Evolutionary conservation across 2,113 vertebrate species (phyloP).

Genomic region (Motacilla tschutschensis): DNA sequence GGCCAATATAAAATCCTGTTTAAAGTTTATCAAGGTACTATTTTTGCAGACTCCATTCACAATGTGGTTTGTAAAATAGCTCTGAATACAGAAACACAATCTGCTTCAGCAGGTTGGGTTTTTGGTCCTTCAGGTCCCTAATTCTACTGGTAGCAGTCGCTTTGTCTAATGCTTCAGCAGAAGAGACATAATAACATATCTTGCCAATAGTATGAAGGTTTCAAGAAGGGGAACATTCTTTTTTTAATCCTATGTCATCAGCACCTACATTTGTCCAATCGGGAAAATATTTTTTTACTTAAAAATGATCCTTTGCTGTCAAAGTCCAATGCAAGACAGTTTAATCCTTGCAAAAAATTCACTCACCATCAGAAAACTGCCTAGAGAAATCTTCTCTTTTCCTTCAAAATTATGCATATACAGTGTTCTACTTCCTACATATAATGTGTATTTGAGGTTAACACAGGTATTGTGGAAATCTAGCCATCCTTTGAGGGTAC

Average conservation of each 20-base stretch:
- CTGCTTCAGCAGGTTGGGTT: constrained; percentile 4
- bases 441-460: background rate
- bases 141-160: background rate
- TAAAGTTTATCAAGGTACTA: background rate
- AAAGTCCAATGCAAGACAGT: background rate
- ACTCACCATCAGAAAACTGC: background rate
- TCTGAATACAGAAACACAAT: constrained; percentile 13
- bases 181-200: background rate
- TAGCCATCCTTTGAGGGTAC: background rate
- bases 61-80: constrained; percentile 2
- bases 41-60: constrained; percentile 3
- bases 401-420: background rate
- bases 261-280: background rate
- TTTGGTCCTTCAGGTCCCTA: constrained; percentile 13
- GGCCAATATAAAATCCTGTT: background rate
- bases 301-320: background rate
- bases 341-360: background rate
- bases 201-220: background rate
- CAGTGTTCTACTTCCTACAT: background rate
- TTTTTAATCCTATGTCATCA: background rate
- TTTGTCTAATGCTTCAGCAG: constrained; percentile 2
- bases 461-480: background rate
- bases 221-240: background rate
- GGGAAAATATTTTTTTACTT: background rate
- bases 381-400: background rate